phyloP scores from a whole-genome alignment of 2,888 invertebrate genomes.

The Uloborus plumipes region DNA sequence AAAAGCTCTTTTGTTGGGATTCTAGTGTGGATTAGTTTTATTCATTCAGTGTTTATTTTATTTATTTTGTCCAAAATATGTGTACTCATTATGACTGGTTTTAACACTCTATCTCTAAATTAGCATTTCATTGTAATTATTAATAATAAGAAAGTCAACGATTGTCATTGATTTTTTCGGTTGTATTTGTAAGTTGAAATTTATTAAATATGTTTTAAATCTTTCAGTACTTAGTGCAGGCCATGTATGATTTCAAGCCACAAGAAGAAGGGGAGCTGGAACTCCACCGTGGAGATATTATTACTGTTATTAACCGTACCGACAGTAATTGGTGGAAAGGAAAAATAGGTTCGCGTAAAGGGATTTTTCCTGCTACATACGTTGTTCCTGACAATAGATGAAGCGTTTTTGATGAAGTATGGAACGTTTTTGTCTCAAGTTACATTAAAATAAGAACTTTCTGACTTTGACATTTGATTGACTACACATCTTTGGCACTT shows the following conservation, averaged over 20 bases:
- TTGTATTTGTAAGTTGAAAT: not conserved
- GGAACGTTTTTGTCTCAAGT: not conserved
- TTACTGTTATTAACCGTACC: slow-evolving; percentile 94
- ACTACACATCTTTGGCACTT: not conserved
- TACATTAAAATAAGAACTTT: not conserved
- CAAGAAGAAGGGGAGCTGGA: slow-evolving; percentile 98
- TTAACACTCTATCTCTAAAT: too few species aligned
- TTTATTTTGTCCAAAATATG: too few species aligned
- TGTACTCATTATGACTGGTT: too few species aligned
- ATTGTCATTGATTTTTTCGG: not conserved
- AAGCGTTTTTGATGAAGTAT: slow-evolving; percentile 6
- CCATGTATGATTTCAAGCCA: slow-evolving; percentile 97
- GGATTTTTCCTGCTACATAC: slow-evolving; percentile 98
- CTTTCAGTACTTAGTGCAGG: slow-evolving; percentile 91
- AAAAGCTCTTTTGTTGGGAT: too few species aligned
- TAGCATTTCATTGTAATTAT: not conserved
- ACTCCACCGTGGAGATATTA: slow-evolving; percentile 96
- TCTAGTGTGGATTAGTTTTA: too few species aligned
- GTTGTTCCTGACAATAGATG: slow-evolving; percentile 87
- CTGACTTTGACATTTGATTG: not conserved
- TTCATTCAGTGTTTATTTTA: too few species aligned
- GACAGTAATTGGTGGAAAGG: slow-evolving; percentile 94
- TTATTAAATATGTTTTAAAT: slow-evolving; percentile 48
- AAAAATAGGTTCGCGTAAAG: slow-evolving; percentile 93
- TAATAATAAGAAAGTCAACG: not conserved